A percentile compares a stretch with the other conserved stretches of the same genome.
These are phyloP conservation scores for Calcarius lapponicus DNA, from an alignment of 2,797 vertebrate species.

Conservation along the genomic window DNA sequence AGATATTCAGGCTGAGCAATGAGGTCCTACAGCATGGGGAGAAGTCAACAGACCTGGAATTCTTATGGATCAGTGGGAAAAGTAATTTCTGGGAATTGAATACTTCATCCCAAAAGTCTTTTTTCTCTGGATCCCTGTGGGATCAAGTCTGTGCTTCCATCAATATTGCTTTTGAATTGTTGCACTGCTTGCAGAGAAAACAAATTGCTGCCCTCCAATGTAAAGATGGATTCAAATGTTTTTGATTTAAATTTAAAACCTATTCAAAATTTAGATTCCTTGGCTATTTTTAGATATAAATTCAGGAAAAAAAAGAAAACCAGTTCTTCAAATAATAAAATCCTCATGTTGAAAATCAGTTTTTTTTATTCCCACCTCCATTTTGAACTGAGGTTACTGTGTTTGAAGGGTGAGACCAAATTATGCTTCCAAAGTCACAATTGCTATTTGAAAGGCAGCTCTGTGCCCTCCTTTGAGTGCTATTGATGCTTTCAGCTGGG, in stretches of 20 bases:
- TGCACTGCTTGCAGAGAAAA: background rate
- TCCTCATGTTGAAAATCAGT: background rate
- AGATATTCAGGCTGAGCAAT: background rate
- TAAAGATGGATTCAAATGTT: background rate
- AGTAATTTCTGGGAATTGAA: background rate
- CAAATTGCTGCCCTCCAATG: background rate
- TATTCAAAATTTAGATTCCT: background rate
- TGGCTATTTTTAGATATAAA: background rate
- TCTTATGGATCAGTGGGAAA: background rate
- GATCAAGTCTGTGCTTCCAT: background rate
- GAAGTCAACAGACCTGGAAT: background rate
- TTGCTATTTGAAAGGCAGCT: conserved; percentile 17
- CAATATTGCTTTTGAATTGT: background rate
- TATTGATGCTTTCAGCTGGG: conserved; percentile 57
- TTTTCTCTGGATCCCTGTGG: background rate
- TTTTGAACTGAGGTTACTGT: conserved; percentile 14
- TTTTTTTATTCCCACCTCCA: background rate
- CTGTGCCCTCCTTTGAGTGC: conserved; percentile 21
- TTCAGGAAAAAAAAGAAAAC: background rate
- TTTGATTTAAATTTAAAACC: background rate
- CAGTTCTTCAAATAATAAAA: background rate
- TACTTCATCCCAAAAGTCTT: background rate
- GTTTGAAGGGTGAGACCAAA: conserved; percentile 14
- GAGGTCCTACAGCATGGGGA: background rate
- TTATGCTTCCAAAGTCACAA: background rate